Percentiles rank a stretch among this genome's conserved stretches.
phyloP scores from a whole-genome alignment of 1,140 invertebrate species.

The Nasonia longicornis region DNA sequence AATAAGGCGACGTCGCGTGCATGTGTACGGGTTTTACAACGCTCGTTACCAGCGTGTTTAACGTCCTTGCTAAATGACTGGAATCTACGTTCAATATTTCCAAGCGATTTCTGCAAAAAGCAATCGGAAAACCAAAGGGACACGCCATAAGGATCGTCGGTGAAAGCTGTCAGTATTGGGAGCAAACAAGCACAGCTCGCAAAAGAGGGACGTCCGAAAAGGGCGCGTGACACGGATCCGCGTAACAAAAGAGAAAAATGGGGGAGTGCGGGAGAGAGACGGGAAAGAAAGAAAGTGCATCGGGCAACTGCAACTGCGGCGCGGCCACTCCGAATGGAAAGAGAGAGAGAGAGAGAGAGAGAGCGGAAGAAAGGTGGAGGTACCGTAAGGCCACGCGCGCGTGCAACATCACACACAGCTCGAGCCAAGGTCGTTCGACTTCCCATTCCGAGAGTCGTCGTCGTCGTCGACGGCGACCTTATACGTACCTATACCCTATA shows the following conservation, averaged over 20 bases:
- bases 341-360: background rate
- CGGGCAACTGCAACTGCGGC: background rate
- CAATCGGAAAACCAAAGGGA: no score
- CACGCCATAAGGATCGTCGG: no score
- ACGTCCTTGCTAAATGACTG: background rate
- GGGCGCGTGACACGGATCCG: slow-evolving; percentile 3
- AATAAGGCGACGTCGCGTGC: background rate
- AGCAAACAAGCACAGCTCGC: no score
- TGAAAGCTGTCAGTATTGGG: no score
- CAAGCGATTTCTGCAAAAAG: background rate
- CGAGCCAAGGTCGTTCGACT: slow-evolving; percentile 47
- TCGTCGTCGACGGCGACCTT: slow-evolving; percentile 1
- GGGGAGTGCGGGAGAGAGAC: background rate
- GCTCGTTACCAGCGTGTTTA: background rate
- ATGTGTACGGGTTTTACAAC: background rate
- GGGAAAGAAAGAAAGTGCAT: background rate
- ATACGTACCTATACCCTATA: background rate
- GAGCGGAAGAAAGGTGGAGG: slow-evolving; percentile 8
- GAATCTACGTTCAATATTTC: background rate
- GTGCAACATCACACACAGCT: background rate
- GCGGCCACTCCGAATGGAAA: background rate
- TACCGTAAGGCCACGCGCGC: slow-evolving; percentile 33
- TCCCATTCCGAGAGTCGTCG: slow-evolving; percentile 39
- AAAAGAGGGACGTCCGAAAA: background rate
- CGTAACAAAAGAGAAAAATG: background rate